phyloP scores from a whole-genome alignment of 2,797 vertebrate species.

The Chromobotia macracanthus region DNA sequence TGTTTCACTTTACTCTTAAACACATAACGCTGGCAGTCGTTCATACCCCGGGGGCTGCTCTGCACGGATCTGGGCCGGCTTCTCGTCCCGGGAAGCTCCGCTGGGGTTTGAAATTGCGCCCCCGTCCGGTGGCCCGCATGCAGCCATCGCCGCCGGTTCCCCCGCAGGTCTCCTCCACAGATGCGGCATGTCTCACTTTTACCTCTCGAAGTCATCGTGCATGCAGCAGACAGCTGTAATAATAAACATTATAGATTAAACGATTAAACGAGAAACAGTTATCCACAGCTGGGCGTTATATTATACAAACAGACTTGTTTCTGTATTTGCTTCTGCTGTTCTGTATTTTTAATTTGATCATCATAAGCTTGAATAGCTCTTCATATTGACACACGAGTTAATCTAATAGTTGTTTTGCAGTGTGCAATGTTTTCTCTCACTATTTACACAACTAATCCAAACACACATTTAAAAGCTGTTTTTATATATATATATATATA shows the following conservation, averaged over 20 bases:
- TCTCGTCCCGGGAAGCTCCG: slow-evolving; percentile 59
- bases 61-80: slow-evolving; percentile 65
- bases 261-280: background rate
- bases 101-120: slow-evolving; percentile 58
- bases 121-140: slow-evolving; percentile 72
- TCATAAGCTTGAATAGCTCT: too few species aligned
- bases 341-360: too few species aligned
- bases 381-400: too few species aligned
- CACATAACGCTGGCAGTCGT: background rate
- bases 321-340: too few species aligned
- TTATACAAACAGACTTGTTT: too few species aligned
- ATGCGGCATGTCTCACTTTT: slow-evolving; percentile 76
- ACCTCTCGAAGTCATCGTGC: slow-evolving; percentile 69
- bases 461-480: too few species aligned
- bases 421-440: too few species aligned
- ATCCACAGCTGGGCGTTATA: too few species aligned
- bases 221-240: slow-evolving; percentile 16
- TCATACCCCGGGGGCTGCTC: slow-evolving; percentile 76
- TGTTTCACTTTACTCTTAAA: too few species aligned
- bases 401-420: too few species aligned
- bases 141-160: slow-evolving; percentile 84
- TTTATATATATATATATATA: too few species aligned
- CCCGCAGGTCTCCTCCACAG: slow-evolving; percentile 77
- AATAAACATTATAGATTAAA: background rate
- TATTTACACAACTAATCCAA: too few species aligned